Evolutionary conservation across 2,113 vertebrate species (phyloP), one percentile per base, ranked within the genome.

Genomic region (Tor tambroides): DNA sequence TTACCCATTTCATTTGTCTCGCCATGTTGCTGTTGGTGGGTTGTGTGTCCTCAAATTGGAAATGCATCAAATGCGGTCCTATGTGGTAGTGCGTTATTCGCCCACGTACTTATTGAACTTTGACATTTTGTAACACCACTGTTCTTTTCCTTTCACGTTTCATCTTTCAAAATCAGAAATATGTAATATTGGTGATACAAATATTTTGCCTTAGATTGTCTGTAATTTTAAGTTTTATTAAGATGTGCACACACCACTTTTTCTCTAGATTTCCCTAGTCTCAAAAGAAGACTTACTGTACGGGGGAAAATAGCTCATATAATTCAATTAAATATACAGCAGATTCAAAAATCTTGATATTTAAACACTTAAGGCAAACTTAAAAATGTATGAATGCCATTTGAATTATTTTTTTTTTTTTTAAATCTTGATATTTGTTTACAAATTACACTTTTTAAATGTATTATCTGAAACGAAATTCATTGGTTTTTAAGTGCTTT

Each of bases 21-120:
- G 80, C 80, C 80, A 67, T 84, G 65, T 83, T 94, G 95, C 95
- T 96, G 95, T 95, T 95, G 96, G 74, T 84, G 23, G 67, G 72
- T 82, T 82, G 69, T 30, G 54, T 46, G 80, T 88, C 87, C 85
- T 41, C 67, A 59, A 85, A 85, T 81, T 85, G 80, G 80, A 83
- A 87, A 87, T 83, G 65, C 59, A 49, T 83, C 80, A 83, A 71
- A 51, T 51, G 43, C 43, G 21, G 28, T 71, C 81, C n/a, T 65
- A 46, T 65, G 59, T 65, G 56, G 69, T 17, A 32, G 56, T 81
- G 32, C 11, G 30, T 51, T 83, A 19, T 19, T 69, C 38, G 6
- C 10, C 41, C 76, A 32, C 46, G 1, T 56, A 14, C 19, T 51
- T 19, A 28, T 69, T 71, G 21, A 32, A 83, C 63, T 17, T 54